Evolutionary conservation across 2,113 vertebrate genomes (phyloP).

Genomic region (Antennarius striatus): DNA sequence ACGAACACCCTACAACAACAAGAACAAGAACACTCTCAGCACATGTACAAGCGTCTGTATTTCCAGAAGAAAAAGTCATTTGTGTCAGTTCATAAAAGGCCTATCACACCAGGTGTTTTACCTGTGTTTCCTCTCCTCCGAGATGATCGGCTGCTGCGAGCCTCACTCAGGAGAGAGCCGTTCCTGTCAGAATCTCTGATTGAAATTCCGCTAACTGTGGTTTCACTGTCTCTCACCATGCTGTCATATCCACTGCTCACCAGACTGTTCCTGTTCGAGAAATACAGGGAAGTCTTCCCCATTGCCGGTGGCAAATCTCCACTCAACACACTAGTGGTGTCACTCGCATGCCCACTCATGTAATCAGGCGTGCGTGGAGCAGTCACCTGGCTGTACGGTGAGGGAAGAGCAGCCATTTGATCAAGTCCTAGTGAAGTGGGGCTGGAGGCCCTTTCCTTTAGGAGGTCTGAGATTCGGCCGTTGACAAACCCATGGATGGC

Average conservation of each 20-base stretch:
- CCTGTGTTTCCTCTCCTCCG: slow-evolving; percentile 87
- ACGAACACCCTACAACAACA: not conserved
- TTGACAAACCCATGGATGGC: slow-evolving; percentile 85
- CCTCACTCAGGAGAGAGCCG: slow-evolving; percentile 52
- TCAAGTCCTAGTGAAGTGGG: slow-evolving; percentile 55
- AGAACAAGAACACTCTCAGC: not conserved
- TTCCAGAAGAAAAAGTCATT: slow-evolving; percentile 12
- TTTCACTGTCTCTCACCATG: slow-evolving; percentile 93
- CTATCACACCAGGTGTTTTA: slow-evolving; percentile 55
- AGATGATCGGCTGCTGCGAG: slow-evolving; percentile 82
- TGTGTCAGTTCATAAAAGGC: slow-evolving; percentile 13
- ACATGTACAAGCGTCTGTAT: not conserved
- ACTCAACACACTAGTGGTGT: slow-evolving; percentile 95
- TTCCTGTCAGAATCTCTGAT: slow-evolving; percentile 87
- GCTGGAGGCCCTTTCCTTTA: slow-evolving; percentile 74
- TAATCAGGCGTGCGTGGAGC: slow-evolving; percentile 88
- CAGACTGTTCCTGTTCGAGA: slow-evolving; percentile 89
- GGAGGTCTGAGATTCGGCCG: slow-evolving; percentile 87
- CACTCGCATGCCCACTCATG: slow-evolving; percentile 91
- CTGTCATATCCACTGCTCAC: slow-evolving; percentile 92
- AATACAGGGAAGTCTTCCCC: slow-evolving; percentile 94
- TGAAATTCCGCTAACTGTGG: slow-evolving; percentile 87
- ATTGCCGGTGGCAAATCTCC: slow-evolving; percentile 96
- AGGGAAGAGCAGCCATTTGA: slow-evolving; percentile 79
- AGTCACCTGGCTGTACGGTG: slow-evolving; percentile 93